Percentiles rank a stretch among this genome's conserved stretches.
phyloP scores from a whole-genome alignment of 2,797 vertebrate genomes.

The Triplophysa yarkandensis region DNA sequence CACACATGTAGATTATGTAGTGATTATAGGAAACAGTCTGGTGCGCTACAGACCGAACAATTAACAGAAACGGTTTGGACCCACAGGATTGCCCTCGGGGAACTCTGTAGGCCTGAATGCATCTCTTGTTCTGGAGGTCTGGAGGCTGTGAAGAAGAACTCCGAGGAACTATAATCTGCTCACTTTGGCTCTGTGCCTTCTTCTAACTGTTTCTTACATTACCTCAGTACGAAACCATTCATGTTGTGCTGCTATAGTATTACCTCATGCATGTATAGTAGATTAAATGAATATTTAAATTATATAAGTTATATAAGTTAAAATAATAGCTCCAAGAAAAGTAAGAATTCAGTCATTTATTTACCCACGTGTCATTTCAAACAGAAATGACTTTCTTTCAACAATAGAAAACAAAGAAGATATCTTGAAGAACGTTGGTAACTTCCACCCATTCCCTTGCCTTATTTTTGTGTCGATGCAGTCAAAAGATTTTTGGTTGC shows the following conservation, averaged over 20 bases:
- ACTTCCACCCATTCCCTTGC: too few species aligned
- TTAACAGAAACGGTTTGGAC: background rate
- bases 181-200: constrained; percentile 21
- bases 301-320: too few species aligned
- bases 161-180: constrained; percentile 36
- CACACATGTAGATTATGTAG: constrained; percentile 12
- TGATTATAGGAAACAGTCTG: constrained; percentile 18
- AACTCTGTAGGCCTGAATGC: constrained; percentile 34
- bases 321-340: too few species aligned
- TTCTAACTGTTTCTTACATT: constrained; percentile 22
- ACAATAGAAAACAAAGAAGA: too few species aligned
- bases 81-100: constrained; percentile 14
- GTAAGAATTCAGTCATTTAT: too few species aligned
- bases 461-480: too few species aligned
- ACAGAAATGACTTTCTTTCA: too few species aligned
- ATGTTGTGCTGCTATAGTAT: background rate
- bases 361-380: too few species aligned
- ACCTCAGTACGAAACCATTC: constrained; percentile 1
- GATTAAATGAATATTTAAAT: too few species aligned
- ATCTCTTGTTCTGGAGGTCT: constrained; percentile 43
- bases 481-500: too few species aligned
- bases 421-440: too few species aligned
- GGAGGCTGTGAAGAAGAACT: constrained; percentile 30
- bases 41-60: constrained; percentile 12
- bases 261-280: background rate